Conservation (phyloP, 2,113 vertebrate genomes). For the Calonectris borealis region DNA sequence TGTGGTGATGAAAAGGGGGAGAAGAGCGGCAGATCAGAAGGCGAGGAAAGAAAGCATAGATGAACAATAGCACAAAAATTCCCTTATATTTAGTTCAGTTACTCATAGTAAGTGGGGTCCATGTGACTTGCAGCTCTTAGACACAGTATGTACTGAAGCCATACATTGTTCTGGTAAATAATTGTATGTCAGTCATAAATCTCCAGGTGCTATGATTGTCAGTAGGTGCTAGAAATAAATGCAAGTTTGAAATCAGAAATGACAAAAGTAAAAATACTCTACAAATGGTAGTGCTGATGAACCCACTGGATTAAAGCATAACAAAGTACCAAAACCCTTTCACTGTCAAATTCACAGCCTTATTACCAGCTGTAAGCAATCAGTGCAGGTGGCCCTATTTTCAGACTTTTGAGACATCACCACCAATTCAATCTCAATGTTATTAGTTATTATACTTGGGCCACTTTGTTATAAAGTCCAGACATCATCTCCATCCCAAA, state of each 20-base stretch:
- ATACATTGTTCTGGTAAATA: neutral
- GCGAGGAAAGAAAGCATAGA: neutral
- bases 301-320: neutral
- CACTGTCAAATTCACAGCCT: neutral
- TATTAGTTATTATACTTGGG: neutral
- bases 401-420: neutral
- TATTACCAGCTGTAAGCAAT: neutral
- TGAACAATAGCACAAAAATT: neutral
- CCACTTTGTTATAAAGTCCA: neutral
- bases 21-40: neutral
- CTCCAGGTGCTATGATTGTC: neutral
- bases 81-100: neutral
- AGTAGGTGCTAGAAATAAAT: neutral
- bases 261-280: neutral
- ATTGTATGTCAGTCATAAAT: neutral
- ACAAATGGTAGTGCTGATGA: neutral
- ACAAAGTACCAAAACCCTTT: neutral
- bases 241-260: neutral
- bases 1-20: neutral
- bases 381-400: too few species aligned
- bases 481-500: neutral
- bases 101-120: neutral
- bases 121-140: neutral
- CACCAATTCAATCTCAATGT: neutral
- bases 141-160: neutral